phyloP scores from a whole-genome alignment of 1,140 invertebrate species.

The Tetramorium simillimum region DNA sequence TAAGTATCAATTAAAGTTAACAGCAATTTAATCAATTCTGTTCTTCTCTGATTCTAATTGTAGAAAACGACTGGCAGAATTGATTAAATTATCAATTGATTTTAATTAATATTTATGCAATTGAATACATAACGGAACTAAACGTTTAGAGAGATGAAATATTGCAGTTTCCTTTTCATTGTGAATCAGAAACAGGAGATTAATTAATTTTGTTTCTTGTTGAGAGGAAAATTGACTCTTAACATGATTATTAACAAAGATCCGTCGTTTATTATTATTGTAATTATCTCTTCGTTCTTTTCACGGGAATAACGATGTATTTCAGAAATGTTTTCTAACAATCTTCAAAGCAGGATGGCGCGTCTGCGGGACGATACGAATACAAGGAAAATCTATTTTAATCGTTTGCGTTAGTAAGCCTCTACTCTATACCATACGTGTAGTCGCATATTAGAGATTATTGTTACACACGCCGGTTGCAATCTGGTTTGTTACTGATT shows the following conservation, averaged over 20 bases:
- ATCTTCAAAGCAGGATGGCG: conserved; percentile 5
- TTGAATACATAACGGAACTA: neutral
- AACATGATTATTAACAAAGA: neutral
- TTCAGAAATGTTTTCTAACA: conserved; percentile 20
- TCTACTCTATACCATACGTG: conserved; percentile 54
- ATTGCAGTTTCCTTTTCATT: neutral
- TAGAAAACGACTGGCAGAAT: neutral
- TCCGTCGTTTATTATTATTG: neutral
- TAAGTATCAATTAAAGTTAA: conserved; percentile 30
- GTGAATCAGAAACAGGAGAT: neutral
- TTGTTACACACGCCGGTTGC: conserved; percentile 81
- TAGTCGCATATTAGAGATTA: conserved; percentile 73
- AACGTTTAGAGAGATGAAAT: conserved; percentile 8
- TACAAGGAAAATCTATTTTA: conserved; percentile 62
- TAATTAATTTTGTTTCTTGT: neutral
- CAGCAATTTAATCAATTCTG: neutral
- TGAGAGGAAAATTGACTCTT: neutral
- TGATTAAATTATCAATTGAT: neutral
- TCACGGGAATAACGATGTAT: neutral
- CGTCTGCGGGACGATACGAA: neutral
- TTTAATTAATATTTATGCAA: conserved; percentile 27
- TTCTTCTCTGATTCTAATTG: neutral
- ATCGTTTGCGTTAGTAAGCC: conserved; percentile 62
- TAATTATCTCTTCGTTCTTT: neutral
- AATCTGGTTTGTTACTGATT: conserved; percentile 84